Base-by-base conservation (phyloP, 2,888 invertebrate genomes). In the Orchesella flavescens region DNA sequence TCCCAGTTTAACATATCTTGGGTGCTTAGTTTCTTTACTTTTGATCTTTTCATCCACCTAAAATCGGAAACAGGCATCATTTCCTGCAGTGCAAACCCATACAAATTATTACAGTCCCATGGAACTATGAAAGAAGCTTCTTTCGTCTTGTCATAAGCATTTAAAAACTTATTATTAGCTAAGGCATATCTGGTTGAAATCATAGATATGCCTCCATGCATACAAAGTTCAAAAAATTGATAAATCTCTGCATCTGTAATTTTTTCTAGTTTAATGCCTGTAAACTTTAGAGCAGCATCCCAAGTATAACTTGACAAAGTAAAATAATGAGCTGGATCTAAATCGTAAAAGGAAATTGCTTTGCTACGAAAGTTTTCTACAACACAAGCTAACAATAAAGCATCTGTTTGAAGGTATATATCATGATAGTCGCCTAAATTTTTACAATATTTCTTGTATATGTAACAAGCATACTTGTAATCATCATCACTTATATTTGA, bases 321-420 rank as follows among this genome's bases (percentile, higher is more conserved):
- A 61, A 19, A 66, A n/a, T 73, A 83, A 49, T 83, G 77, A 15
- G 66, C 49, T 10, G 83, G 83, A 57, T 83, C 83, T 5, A 83
- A 46, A 7, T 17, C n/a, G 49, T 73, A 83, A 49, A 46, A 46
- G 4, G 24, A 15, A 4, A 68, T 19, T 15, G 73, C 61, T 9
- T 73, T 13, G 1, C 55, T 23, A 15, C 83, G 5, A 34, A 83
- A 83, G 49, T 73, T 73, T 43, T 83, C 73, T 34, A 78, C 44
- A 0, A 78, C 83, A 34, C 65, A 59, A 24, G 73, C 73, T 24
- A 83, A 34, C 3, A 77, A 46, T n/a, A 78, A 12, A 9, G 68
- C 34, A 19, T 83, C 83, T 59, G 23, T 24, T n/a, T n/a, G 0
- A 15, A 83, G 24, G 46, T 83, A 83, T 0, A 73, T 0, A 61